Base-by-base conservation (phyloP, 2,113 vertebrate genomes). In the Rostratula benghalensis region DNA sequence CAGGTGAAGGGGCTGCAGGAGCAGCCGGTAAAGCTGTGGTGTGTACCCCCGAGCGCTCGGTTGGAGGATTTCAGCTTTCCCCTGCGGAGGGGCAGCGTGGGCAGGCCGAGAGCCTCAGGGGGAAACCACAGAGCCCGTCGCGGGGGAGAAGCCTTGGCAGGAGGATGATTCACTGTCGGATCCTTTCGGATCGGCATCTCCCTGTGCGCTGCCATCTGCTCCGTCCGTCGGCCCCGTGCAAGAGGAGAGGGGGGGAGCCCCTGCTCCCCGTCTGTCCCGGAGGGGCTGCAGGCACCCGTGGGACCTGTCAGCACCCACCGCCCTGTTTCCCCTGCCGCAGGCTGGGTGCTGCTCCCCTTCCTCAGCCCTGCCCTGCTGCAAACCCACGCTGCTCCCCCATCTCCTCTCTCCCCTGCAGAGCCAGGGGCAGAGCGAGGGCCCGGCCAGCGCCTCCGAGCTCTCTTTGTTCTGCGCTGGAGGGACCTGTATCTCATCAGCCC, bases 381-480 rank as follows among this genome's bases (percentile, higher is more conserved):
- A 33, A 41, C 45, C 70, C 4, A 0, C 1, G 3, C 41, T 31
- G 19, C 51, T 83, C 28, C 61, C 35, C 54, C 7, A 0, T 51
- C 25, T 88, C 43, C 31, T 64, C 43, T 85, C 43, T 83, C 18
- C 67, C 43, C 37, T 17, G 50, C 43, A 64, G 39, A 91, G 16
- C 53, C 70, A 78, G 53, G 81, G 87, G 33, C 67, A 95, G 75
- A 73, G 59, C 19, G 0, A 10, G 39, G 80, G 45, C 57, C 80
- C 0, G 0, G 92, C 33, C 11, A 87, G 87, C 1, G 30, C 48
- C 76, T 89, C 59, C 5, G 19, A 91, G 93, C 88, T 88, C 50
- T 37, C 95, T 95, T 96, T 95, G 93, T 96, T 97, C 84, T 94
- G 56, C 2, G 60, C 85, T 84, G 70, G 11, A 67, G 83, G 88